Conservation (phyloP, 2,113 vertebrate genomes). For the Anhinga rufa region DNA sequence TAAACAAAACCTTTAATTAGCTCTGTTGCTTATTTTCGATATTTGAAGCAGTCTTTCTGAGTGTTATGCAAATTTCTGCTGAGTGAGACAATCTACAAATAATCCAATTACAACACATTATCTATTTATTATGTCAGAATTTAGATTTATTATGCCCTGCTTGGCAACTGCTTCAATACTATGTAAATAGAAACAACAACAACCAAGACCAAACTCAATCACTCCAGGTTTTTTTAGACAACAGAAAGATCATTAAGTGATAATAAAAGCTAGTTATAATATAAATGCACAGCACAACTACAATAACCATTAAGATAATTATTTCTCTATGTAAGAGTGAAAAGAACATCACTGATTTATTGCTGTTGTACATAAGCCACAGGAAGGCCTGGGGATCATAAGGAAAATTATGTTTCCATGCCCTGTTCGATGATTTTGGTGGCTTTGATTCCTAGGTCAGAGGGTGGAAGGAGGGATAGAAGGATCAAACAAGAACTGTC, state of each 20-base stretch:
- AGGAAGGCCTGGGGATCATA: neutral
- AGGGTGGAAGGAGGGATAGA: neutral
- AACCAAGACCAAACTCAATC: neutral
- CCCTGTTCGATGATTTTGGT: neutral
- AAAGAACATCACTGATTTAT: constrained; percentile 40
- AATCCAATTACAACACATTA: constrained; percentile 39
- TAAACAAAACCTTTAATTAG: constrained; percentile 20
- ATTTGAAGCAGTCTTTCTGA: neutral
- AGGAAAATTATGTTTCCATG: neutral
- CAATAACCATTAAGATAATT: constrained; percentile 52
- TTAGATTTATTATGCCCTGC: constrained; percentile 2
- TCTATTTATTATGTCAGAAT: constrained; percentile 47
- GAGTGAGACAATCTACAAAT: constrained; percentile 26
- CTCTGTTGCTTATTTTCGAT: neutral
- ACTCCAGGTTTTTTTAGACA: constrained; percentile 24
- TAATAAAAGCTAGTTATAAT: constrained; percentile 63
- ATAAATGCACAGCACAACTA: constrained; percentile 57
- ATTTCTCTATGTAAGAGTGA: neutral
- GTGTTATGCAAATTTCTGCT: constrained; percentile 12
- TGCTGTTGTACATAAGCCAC: neutral
- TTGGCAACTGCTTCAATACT: constrained; percentile 37
- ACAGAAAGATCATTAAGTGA: constrained; percentile 72
- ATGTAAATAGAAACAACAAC: constrained; percentile 61
- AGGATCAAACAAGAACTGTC: neutral
- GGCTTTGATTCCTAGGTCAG: neutral